phyloP scores from a whole-genome alignment of 2,888 invertebrate species.

The Melieria omissa region DNA sequence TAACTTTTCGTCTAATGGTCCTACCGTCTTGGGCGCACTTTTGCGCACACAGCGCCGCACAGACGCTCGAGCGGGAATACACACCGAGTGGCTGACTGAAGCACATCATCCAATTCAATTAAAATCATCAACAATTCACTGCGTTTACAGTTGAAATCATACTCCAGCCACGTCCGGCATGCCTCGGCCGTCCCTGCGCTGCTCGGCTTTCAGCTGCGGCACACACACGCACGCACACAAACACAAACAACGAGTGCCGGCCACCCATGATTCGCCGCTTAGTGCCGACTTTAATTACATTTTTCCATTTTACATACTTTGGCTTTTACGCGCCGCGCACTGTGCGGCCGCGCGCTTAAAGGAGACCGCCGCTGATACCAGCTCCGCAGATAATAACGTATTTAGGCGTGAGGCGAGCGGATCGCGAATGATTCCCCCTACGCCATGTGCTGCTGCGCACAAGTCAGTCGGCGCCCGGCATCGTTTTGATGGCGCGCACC shows the following conservation, averaged over 20 bases:
- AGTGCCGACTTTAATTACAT: constrained; percentile 50
- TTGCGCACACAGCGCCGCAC: no score
- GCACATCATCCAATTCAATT: constrained; percentile 53
- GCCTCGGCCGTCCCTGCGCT: background rate
- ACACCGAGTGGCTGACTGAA: background rate
- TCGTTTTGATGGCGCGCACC: no score
- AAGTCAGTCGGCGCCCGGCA: no score
- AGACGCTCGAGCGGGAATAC: constrained; percentile 42
- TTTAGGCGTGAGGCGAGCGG: background rate
- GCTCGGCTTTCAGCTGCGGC: constrained; percentile 22
- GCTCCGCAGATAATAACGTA: constrained; percentile 16
- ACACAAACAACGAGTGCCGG: constrained; percentile 35
- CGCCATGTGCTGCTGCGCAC: no score
- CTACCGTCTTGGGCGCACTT: background rate
- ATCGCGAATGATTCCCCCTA: no score
- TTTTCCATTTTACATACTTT: constrained; percentile 35
- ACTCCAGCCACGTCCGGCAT: background rate
- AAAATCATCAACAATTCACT: constrained; percentile 55
- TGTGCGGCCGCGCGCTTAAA: background rate
- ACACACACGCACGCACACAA: background rate
- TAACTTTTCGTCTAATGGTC: constrained; percentile 3
- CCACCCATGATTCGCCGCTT: constrained; percentile 47
- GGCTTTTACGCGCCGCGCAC: constrained; percentile 9
- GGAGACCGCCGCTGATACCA: background rate
- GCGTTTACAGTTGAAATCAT: constrained; percentile 43